phyloP scores from a whole-genome alignment of 2,113 vertebrate genomes.

The Anguilla rostrata region DNA sequence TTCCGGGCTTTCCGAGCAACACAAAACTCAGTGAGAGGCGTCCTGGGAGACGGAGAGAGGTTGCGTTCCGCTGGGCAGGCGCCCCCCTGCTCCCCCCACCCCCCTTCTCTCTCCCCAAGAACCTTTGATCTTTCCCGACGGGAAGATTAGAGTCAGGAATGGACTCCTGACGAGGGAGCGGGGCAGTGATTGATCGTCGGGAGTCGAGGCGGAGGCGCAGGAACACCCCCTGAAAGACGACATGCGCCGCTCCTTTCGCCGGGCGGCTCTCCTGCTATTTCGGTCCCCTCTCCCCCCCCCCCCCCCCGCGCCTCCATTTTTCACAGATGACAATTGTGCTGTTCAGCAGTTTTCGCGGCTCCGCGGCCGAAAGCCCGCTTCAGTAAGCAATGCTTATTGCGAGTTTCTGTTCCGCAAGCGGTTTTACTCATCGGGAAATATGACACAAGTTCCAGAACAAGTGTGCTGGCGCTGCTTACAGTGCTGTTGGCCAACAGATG shows the following conservation, averaged over 20 bases:
- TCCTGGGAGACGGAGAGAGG: slow-evolving; percentile 22
- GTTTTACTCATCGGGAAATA: neutral
- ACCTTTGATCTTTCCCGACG: slow-evolving; percentile 62
- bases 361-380: slow-evolving; percentile 41
- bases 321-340: slow-evolving; percentile 62
- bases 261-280: slow-evolving; percentile 52
- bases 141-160: slow-evolving; percentile 65
- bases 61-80: slow-evolving; percentile 41
- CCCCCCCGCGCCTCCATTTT: slow-evolving; percentile 60
- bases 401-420: neutral
- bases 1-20: neutral
- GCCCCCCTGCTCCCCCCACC: slow-evolving; percentile 19
- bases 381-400: slow-evolving; percentile 37
- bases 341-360: slow-evolving; percentile 56
- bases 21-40: slow-evolving; percentile 13
- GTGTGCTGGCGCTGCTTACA: neutral
- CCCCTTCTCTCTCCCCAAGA: slow-evolving; percentile 36
- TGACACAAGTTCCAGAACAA: neutral
- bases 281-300: slow-evolving; percentile 46
- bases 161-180: slow-evolving; percentile 64
- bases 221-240: slow-evolving; percentile 55
- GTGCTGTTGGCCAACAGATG: neutral
- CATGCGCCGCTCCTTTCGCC: slow-evolving; percentile 43
- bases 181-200: slow-evolving; percentile 66
- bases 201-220: slow-evolving; percentile 42